These are phyloP conservation scores for Whitmania pigra DNA, from an alignment of 1,140 invertebrate species.

Conservation along the genomic window DNA sequence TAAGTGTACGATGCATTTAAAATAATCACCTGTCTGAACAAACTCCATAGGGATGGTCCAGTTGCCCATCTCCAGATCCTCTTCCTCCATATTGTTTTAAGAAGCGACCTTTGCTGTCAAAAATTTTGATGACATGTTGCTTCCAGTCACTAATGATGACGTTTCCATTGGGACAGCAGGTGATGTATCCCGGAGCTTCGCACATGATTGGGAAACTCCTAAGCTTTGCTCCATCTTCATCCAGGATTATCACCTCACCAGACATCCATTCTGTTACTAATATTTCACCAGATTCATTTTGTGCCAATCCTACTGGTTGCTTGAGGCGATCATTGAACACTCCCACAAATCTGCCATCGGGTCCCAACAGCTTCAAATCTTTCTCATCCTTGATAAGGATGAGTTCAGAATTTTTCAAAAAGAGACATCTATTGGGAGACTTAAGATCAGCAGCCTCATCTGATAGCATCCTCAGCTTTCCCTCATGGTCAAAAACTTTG, in stretches of 20 bases:
- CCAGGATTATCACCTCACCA: slow-evolving; percentile 15
- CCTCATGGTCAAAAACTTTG: slow-evolving; percentile 23
- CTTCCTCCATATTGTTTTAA: slow-evolving; percentile 18
- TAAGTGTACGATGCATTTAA: not conserved
- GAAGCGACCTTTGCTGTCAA: slow-evolving; percentile 20
- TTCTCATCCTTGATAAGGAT: slow-evolving; percentile 25
- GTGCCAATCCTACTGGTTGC: slow-evolving; percentile 23
- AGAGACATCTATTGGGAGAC: slow-evolving; percentile 21
- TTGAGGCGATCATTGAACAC: slow-evolving; percentile 18
- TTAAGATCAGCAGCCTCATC: slow-evolving; percentile 18
- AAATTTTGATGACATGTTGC: slow-evolving; percentile 23
- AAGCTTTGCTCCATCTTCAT: slow-evolving; percentile 16
- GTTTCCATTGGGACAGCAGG: not conserved
- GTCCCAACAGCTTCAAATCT: slow-evolving; percentile 17
- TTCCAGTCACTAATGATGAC: slow-evolving; percentile 23
- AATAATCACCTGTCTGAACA: slow-evolving; percentile 6
- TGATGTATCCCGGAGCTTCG: slow-evolving; percentile 23
- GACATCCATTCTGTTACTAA: slow-evolving; percentile 24
- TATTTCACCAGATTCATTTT: slow-evolving; percentile 20
- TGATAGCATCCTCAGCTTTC: slow-evolving; percentile 1
- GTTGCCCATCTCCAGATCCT: slow-evolving; percentile 16
- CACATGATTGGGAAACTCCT: slow-evolving; percentile 18
- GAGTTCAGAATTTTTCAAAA: slow-evolving; percentile 11
- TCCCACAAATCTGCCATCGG: slow-evolving; percentile 17
- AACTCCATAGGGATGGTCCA: slow-evolving; percentile 23